A percentile compares a stretch with the other conserved stretches of the same genome.
Evolutionary conservation across 2,888 invertebrate species (phyloP).

Genomic region (Allolobophora icterica): DNA sequence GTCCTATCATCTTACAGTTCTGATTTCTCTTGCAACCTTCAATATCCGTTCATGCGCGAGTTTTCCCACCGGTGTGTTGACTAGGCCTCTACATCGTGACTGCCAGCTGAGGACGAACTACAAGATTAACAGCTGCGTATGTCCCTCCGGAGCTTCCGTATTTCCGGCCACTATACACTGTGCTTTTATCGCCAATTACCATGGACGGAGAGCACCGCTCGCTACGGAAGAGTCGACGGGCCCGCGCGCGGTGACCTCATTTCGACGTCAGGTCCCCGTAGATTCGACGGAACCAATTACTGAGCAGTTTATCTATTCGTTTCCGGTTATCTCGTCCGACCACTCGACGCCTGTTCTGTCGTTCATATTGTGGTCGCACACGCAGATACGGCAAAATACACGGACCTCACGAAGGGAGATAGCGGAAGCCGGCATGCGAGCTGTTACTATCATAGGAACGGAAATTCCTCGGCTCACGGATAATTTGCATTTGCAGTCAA

Average conservation of each 20-base stretch:
- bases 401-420: not conserved
- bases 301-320: slow-evolving; percentile 11
- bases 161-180: not conserved
- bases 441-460: slow-evolving; percentile 5
- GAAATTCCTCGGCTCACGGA: not conserved
- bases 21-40: not conserved
- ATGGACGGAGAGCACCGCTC: not conserved
- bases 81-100: not conserved
- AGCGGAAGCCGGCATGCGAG: not conserved
- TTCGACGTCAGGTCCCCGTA: not conserved
- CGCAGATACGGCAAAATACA: not conserved
- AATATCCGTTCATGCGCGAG: not conserved
- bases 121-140: not conserved
- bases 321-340: not conserved
- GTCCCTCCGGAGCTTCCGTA: not conserved
- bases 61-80: not conserved
- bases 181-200: slow-evolving; percentile 4
- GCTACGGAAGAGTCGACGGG: slow-evolving; percentile 2
- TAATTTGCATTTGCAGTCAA: not conserved
- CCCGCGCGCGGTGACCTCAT: slow-evolving; percentile 1
- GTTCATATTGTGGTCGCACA: not conserved
- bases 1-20: not conserved
- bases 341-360: not conserved
- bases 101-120: not conserved
- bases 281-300: not conserved